Evolutionary conservation across 2,888 invertebrate genomes (phyloP).

Genomic region (Catocala fraxini): DNA sequence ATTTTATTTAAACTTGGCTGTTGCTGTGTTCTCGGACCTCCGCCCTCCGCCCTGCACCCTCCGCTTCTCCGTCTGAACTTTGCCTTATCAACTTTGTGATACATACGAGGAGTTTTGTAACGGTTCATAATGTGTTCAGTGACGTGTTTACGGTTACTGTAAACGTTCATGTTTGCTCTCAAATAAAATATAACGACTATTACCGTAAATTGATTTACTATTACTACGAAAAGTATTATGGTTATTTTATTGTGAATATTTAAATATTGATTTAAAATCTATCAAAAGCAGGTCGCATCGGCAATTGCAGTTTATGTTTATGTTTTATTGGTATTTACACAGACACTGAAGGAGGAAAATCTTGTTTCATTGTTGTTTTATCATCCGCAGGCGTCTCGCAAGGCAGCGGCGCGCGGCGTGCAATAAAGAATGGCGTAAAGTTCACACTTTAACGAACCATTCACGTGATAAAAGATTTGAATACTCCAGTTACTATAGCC

Average conservation of each 20-base stretch:
- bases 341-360: constrained; percentile 4
- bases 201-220: constrained; percentile 8
- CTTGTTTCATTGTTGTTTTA: constrained; percentile 13
- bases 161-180: constrained; percentile 17
- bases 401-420: background rate
- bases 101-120: constrained; percentile 47
- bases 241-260: constrained; percentile 5
- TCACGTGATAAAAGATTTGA: constrained; percentile 27
- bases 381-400: constrained; percentile 11
- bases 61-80: constrained; percentile 40
- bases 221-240: background rate
- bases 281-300: constrained; percentile 1
- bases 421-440: constrained; percentile 19
- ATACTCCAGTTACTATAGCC: constrained; percentile 40
- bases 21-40: constrained; percentile 46
- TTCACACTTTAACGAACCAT: constrained; percentile 33
- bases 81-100: constrained; percentile 51
- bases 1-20: constrained; percentile 64
- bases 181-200: background rate
- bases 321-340: constrained; percentile 3
- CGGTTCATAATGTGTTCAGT: constrained; percentile 34
- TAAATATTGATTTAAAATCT: constrained; percentile 1
- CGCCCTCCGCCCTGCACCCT: background rate
- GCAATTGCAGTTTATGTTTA: constrained; percentile 4
- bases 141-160: constrained; percentile 25